Evolutionary conservation across 2,888 invertebrate species (phyloP), one percentile per base, ranked within the genome.

Genomic region (Operophtera brumata): DNA sequence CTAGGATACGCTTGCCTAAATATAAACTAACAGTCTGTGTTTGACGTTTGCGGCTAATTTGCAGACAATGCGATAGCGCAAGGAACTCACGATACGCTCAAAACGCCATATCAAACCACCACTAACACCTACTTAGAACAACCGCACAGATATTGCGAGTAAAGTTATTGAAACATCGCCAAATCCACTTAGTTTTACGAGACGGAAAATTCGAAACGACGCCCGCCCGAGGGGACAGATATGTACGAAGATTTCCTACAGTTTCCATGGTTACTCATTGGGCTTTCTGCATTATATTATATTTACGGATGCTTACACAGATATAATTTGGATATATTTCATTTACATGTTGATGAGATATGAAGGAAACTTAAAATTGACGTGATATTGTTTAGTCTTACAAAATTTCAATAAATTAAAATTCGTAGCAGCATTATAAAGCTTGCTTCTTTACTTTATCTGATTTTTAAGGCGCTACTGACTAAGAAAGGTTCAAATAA

Each of bases 141-240:
- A 43, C 48, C 43, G 43, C 54, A 63, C 66, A 70, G 67, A 66
- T 66, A 67, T 70, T 68, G 64, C 61, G 59, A 65, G 68, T 66
- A 70, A 78, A 81, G 75, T 81, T 85, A 86, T 86, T 85, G 86
- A 86, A 84, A 81, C 82, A 76, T 83, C 77, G 78, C 78, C 74
- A 82, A 83, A 86, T 86, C 84, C 86, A 85, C 86, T 86, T 83
- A 86, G 84, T 78, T 83, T 82, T 81, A 85, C 85, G 86, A 78
- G 69, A 77, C 74, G 85, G 86, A 85, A 86, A 87, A 87, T 82
- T 76, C 73, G 80, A 82, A 80, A 77, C 73, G 77, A 69, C 68
- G 66, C 66, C 61, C 30, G 37, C 10, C 28, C 32, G 13, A 44
- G 44, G 57, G 48, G 44, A 39, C 40, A 35, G 12, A 42, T 30